Conservation (phyloP, 2,888 invertebrate species). For the Sympetrum striolatum region DNA sequence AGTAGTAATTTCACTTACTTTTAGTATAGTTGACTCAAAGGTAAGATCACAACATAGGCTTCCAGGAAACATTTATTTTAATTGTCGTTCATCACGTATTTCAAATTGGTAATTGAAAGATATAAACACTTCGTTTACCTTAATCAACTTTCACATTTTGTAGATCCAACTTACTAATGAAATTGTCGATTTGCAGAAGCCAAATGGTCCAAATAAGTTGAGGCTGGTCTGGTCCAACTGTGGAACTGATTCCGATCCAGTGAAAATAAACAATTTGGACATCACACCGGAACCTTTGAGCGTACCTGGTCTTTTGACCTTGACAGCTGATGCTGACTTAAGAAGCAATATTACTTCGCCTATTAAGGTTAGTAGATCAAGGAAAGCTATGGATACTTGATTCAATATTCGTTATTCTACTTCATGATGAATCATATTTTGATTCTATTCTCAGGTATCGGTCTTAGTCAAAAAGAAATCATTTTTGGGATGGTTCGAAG, state of each 20-base stretch:
- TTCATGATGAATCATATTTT: background rate
- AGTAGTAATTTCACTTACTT: no score
- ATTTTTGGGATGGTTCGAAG: slow-evolving; percentile 46
- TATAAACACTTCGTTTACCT: no score
- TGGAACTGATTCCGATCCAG: slow-evolving; percentile 28
- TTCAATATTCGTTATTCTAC: background rate
- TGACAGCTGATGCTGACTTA: slow-evolving; percentile 32
- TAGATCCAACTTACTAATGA: no score
- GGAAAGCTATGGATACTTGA: background rate
- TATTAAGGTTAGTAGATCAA: slow-evolving; percentile 38
- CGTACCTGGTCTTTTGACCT: slow-evolving; percentile 23
- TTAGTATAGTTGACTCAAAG: no score
- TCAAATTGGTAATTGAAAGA: no score
- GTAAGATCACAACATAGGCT: no score
- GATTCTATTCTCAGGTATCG: background rate
- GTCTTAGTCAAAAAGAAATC: slow-evolving; percentile 46
- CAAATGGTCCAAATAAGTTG: no score
- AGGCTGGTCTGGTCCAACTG: slow-evolving; percentile 42
- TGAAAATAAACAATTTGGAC: slow-evolving; percentile 17
- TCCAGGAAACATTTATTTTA: no score
- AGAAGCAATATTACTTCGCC: slow-evolving; percentile 39
- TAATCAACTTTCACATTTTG: no score
- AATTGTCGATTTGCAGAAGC: no score
- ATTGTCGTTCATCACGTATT: no score
- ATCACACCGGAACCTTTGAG: slow-evolving; percentile 19